Evolutionary conservation across 2,797 vertebrate species (phyloP).

Genomic region (Clarias pachynema): DNA sequence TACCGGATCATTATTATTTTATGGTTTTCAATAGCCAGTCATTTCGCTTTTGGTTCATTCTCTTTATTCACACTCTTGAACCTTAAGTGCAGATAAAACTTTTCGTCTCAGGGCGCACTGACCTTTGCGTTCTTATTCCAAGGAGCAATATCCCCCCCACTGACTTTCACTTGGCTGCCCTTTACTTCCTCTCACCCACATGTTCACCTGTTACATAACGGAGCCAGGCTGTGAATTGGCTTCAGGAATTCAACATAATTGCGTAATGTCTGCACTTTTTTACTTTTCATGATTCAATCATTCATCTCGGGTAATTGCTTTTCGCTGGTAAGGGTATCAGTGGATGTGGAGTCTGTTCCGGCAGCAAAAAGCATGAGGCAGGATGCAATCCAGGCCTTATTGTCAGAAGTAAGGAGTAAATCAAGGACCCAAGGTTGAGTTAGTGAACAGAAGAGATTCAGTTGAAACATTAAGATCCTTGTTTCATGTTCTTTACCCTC

Average conservation of each 20-base stretch:
- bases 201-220: constrained; percentile 21
- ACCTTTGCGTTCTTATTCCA: constrained; percentile 19
- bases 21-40: neutral
- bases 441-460: neutral
- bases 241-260: constrained; percentile 5
- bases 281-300: neutral
- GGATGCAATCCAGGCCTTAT: neutral
- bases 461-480: neutral
- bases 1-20: neutral
- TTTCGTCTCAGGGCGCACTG: constrained; percentile 11
- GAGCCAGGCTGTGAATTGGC: neutral
- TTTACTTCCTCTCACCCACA: constrained; percentile 18
- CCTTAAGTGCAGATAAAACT: neutral
- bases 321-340: neutral
- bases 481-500: neutral
- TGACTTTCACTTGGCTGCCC: constrained; percentile 7
- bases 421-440: too few species aligned
- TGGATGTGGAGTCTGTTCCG: neutral
- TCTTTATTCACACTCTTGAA: neutral
- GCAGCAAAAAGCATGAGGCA: neutral
- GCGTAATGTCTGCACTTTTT: neutral
- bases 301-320: neutral
- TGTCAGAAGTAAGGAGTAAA: neutral
- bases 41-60: constrained; percentile 6
- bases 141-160: constrained; percentile 2